Percentiles rank a stretch among this genome's conserved stretches.
Conservation (phyloP, 2,797 vertebrate genomes). For the Ciconia nigra region DNA sequence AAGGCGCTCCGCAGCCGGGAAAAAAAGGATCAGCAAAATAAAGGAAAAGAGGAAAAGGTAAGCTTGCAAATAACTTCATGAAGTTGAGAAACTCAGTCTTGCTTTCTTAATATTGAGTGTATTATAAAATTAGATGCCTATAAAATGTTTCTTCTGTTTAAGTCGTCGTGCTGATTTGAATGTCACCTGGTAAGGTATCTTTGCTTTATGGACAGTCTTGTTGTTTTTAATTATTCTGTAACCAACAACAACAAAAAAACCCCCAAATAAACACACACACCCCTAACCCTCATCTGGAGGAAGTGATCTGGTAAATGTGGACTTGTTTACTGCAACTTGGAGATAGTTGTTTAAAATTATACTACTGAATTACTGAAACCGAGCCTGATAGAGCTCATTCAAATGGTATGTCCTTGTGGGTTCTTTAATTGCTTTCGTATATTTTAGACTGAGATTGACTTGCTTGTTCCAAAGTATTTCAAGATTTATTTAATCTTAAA, state of each 20-base stretch:
- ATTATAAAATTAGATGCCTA: not conserved
- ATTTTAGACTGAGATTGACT: not conserved
- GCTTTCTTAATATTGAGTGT: not conserved
- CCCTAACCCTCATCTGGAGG: not conserved
- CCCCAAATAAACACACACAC: not conserved
- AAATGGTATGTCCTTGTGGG: not conserved
- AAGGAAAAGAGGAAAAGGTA: constrained; percentile 93
- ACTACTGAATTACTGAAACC: not conserved
- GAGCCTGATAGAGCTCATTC: not conserved
- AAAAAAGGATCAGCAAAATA: constrained; percentile 85
- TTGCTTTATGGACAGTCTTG: not conserved
- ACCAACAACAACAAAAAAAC: not conserved
- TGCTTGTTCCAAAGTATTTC: not conserved
- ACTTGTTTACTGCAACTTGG: not conserved
- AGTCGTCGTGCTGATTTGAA: not conserved
- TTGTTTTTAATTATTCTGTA: no score
- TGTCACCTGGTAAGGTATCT: not conserved
- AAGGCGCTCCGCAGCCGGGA: constrained; percentile 84
- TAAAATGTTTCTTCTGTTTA: not conserved
- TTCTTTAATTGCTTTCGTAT: not conserved
- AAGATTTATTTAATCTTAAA: not conserved
- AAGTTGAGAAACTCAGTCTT: not conserved
- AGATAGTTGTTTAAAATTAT: not conserved
- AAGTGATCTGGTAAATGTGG: not conserved
- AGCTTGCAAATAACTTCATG: not conserved